phyloP scores from a whole-genome alignment of 2,797 vertebrate genomes.

The Cossypha dichroa region DNA sequence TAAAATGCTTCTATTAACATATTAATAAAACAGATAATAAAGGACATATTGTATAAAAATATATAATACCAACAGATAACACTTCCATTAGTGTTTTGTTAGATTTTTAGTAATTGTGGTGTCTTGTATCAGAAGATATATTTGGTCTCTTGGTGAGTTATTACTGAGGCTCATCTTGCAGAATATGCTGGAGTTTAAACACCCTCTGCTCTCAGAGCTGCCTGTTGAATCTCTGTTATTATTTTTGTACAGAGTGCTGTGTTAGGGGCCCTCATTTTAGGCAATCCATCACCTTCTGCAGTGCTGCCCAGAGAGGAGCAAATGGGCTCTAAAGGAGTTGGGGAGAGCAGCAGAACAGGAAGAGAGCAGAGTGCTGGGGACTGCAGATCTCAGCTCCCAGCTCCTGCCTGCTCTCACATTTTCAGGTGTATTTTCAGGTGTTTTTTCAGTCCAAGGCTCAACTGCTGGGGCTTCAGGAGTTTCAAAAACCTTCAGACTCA shows the following conservation, averaged over 20 bases:
- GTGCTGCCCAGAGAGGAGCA: not conserved
- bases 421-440: not conserved
- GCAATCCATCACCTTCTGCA: not conserved
- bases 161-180: not conserved
- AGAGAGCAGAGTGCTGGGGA: not conserved
- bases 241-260: not conserved
- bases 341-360: too few species aligned
- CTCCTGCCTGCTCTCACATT: not conserved
- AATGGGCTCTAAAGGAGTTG: not conserved
- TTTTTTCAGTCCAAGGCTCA: not conserved
- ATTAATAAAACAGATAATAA: not conserved
- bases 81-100: not conserved
- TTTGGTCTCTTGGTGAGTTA: not conserved
- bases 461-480: not conserved
- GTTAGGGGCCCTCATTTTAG: not conserved
- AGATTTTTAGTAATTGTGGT: not conserved
- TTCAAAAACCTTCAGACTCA: not conserved
- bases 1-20: not conserved
- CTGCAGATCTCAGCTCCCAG: not conserved
- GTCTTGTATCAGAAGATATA: not conserved
- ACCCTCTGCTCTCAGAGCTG: not conserved
- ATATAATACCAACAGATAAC: not conserved
- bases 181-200: not conserved
- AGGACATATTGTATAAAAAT: not conserved
- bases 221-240: not conserved